Evolutionary conservation across 2,797 vertebrate genomes (phyloP), one percentile per base, ranked within the genome.

Genomic region (Staurois parvus): DNA sequence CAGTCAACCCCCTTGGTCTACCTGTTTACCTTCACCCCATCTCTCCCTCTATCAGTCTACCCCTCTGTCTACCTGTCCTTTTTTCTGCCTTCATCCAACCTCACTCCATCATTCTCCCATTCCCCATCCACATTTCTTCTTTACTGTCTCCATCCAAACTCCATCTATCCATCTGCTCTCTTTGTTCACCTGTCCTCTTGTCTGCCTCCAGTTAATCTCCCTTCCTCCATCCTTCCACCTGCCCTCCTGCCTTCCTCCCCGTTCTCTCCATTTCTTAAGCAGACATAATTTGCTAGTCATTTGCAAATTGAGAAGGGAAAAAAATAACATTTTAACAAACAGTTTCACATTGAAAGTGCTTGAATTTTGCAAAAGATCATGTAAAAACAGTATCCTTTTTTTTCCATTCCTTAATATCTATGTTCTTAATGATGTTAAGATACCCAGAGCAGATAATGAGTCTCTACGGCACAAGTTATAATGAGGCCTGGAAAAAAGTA

Each of bases 391-490:
- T 32, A 64, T 42, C 64, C 37, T 70, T 62, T 72, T n/a, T 34
- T 12, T 42, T 34, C 34, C n/a, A 32, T 28, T 66, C 85, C 81
- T 75, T 87, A 87, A 87, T 87, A 76, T 83, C 80, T 79, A 12
- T 64, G 75, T 62, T 45, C 48, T 76, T 87, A 87, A 87, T 87
- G 81, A 87, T 87, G 75, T 52, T 79, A 59, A 66, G 67, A 52
- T 75, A 73, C 62, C 80, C 76, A 79, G 83, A 72, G 73, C 56
- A 86, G 85, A 87, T 87, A 87, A 87, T 87, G 85, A 87, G 85
- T 79, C 81, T 83, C 81, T 40, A 59, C 73, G 75, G 85, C 76
- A 68, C 81, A 52, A 45, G 67, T 77, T 79, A 79, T 87, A 87
- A 87, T 87, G 85, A 87, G 85, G 77, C n/a, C 75, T 48, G 56